These are phyloP conservation scores for Nothura maculosa DNA, from an alignment of 2,797 vertebrate genomes.

Conservation along the genomic window DNA sequence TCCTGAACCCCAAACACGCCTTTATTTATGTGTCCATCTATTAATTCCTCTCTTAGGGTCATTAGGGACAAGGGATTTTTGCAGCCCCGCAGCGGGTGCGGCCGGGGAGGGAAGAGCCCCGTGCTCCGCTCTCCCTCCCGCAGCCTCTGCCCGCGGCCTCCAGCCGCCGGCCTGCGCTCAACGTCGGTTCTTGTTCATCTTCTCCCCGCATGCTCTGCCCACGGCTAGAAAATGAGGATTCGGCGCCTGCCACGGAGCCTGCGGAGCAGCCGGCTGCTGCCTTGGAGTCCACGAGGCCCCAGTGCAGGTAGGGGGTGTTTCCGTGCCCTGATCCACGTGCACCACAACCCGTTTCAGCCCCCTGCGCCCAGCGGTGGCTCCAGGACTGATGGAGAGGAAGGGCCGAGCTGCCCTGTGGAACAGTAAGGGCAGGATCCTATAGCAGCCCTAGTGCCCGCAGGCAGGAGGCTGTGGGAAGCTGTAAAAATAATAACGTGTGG, in stretches of 20 bases:
- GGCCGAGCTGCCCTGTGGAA: neutral
- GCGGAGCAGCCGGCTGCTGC: conserved; percentile 16
- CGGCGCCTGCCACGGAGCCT: conserved; percentile 38
- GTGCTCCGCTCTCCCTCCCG: neutral
- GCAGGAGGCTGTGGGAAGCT: neutral
- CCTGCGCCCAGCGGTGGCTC: neutral
- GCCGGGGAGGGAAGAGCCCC: neutral
- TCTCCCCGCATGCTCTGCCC: conserved; percentile 24
- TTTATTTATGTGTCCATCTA: no score
- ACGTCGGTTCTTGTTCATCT: neutral
- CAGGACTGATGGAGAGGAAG: neutral
- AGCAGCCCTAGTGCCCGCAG: neutral
- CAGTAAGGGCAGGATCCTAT: neutral
- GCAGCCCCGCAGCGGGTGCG: no score
- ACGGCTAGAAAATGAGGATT: conserved; percentile 77
- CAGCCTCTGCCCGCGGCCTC: no score
- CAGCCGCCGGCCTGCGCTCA: no score
- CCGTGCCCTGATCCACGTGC: neutral
- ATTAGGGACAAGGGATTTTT: neutral
- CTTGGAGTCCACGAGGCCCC: conserved; percentile 33
- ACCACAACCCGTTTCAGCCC: neutral
- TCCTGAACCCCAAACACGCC: neutral
- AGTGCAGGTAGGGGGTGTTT: conserved; percentile 71
- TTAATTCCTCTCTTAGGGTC: neutral
- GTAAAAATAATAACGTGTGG: neutral